Evolutionary conservation across 2,888 invertebrate species (phyloP), one percentile per base, ranked within the genome.

Genomic region (Caenorhabditis angaria): DNA sequence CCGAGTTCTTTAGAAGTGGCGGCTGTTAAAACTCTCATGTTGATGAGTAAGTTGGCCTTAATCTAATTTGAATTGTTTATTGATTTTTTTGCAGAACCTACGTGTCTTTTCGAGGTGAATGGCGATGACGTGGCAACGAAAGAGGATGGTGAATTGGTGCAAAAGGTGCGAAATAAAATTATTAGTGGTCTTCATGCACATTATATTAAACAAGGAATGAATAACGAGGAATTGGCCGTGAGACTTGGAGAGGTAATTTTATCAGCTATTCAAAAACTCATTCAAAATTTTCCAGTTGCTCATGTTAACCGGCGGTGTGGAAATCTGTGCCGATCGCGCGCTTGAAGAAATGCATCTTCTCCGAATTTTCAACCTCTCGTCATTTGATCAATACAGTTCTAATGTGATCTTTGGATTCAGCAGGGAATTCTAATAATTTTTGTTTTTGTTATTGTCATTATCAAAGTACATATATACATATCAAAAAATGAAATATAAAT

Each of bases 1-100:
- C 78, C 70, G 24, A 62, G 66, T 10, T 57, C 73, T 5, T 56
- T 65, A 2, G 80, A 80, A 22, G 53, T 78, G 5, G 80, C 80
- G 0, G 70, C 70, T 18, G 62, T 80, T 8, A 80, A 80, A 57
- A 60, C 66, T n/a, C 53, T 80, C 58, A 80, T 77, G 76, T 54
- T 80, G 29, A 54, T 80, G 59, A 76, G 80, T 80, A 20, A 63
- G 77, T 77, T 24, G n/a, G n/a, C n/a, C n/a, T n/a, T n/a, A n/a
- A n/a, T n/a, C n/a, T n/a, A n/a, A n/a, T n/a, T n/a, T n/a, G n/a
- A n/a, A n/a, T n/a, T n/a, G n/a, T n/a, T n/a, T n/a, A 53, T 47
- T 2, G 24, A 14, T 12, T 35, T 18, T 32, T 53, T 63, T 72
- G 12, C 54, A 78, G 78, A 74, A 47, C 78, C 78, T 18, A 76